phyloP scores from a whole-genome alignment of 2,888 invertebrate species.

The Copidosoma aretas region DNA sequence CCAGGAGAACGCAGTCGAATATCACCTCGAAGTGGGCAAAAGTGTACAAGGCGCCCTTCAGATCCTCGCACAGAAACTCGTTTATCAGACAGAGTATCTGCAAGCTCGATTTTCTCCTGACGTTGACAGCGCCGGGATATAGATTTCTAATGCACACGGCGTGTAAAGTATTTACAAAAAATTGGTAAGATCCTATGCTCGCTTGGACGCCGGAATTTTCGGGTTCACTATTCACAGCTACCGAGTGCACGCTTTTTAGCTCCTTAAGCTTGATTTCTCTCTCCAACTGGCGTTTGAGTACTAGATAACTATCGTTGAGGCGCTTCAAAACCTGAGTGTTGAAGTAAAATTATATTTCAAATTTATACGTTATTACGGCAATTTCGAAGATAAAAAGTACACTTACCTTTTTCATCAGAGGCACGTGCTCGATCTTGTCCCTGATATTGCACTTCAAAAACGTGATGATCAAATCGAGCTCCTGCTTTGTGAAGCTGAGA shows the following conservation, averaged over 20 bases:
- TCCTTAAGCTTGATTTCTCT: constrained; percentile 45
- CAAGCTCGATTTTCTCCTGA: constrained; percentile 68
- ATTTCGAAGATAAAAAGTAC: not conserved
- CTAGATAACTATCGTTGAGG: constrained; percentile 63
- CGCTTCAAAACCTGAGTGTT: constrained; percentile 61
- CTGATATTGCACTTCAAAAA: constrained; percentile 76
- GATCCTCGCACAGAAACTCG: constrained; percentile 47
- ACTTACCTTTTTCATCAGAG: constrained; percentile 74
- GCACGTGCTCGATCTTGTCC: constrained; percentile 73
- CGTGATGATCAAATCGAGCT: constrained; percentile 69
- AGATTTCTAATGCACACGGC: constrained; percentile 66
- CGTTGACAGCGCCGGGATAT: constrained; percentile 71
- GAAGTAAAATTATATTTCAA: not conserved
- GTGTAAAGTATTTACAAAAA: constrained; percentile 56
- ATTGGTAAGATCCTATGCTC: constrained; percentile 7
- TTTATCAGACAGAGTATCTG: constrained; percentile 63
- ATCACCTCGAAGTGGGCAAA: constrained; percentile 25
- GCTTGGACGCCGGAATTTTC: no score
- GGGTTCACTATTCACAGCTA: no score
- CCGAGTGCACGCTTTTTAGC: constrained; percentile 23
- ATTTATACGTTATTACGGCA: not conserved
- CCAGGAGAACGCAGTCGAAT: constrained; percentile 66
- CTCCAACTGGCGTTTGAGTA: constrained; percentile 45
- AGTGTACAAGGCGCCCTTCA: constrained; percentile 42
- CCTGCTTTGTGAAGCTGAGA: constrained; percentile 68